Evolutionary conservation across 2,888 invertebrate species (phyloP).

Genomic region (Strigamia transsilvanica): DNA sequence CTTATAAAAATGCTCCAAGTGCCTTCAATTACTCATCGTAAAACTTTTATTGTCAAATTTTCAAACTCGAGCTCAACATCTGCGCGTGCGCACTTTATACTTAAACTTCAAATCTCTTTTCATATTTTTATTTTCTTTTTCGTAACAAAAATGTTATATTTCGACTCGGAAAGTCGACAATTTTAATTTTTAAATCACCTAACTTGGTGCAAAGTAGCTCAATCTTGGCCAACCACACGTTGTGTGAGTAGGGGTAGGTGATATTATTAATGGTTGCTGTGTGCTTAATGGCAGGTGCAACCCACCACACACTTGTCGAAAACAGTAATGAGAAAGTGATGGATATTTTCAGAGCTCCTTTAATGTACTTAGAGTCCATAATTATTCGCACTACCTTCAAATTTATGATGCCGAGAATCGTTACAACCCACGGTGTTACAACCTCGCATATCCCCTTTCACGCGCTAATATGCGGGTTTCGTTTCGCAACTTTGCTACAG

Average conservation of each 20-base stretch:
- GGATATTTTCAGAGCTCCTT: conserved; percentile 37
- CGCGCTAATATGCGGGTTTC: background rate
- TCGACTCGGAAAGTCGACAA: background rate
- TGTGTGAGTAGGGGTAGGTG: background rate
- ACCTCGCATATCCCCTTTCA: background rate
- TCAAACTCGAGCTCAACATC: background rate
- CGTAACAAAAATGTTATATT: background rate
- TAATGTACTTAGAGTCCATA: conserved; percentile 14
- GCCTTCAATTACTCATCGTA: conserved; percentile 46
- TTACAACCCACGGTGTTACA: background rate
- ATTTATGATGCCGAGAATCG: conserved; percentile 43
- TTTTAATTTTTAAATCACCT: background rate
- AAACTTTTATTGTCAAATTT: conserved; percentile 49
- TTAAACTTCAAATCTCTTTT: background rate
- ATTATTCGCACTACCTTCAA: conserved; percentile 35
- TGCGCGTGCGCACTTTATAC: background rate
- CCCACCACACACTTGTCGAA: conserved; percentile 41
- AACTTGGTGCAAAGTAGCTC: background rate
- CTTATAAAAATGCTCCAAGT: conserved; percentile 33
- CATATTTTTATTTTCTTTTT: background rate
- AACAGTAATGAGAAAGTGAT: conserved; percentile 44
- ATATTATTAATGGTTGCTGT: conserved; percentile 17
- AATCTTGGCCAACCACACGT: conserved; percentile 35
- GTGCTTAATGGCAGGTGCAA: conserved; percentile 40
- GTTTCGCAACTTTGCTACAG: conserved; percentile 28